Percentiles rank a stretch among this genome's conserved stretches.
These are phyloP conservation scores for Acanthosoma haemorrhoidale DNA, from an alignment of 2,888 invertebrate genomes.

Conservation along the genomic window DNA sequence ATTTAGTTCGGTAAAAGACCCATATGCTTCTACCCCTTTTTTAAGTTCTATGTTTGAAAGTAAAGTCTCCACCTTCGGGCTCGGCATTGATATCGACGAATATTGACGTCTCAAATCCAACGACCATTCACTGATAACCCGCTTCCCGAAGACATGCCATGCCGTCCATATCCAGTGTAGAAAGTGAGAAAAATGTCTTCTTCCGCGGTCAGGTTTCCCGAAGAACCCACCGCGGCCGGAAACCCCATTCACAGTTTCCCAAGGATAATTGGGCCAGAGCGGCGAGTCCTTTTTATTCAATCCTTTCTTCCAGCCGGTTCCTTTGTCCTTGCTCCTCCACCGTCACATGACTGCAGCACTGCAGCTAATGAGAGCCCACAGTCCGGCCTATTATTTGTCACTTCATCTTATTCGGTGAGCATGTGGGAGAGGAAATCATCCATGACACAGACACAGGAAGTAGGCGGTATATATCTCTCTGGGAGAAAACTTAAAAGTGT, in stretches of 20 bases:
- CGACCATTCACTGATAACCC: too few relatives aligned
- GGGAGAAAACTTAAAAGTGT: too few relatives aligned
- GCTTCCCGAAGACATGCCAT: too few relatives aligned
- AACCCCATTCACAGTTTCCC: constrained; percentile 18
- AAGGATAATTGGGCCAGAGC: constrained; percentile 11
- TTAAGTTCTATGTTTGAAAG: too few relatives aligned
- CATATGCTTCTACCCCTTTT: too few relatives aligned
- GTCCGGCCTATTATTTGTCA: background rate
- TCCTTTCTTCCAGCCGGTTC: constrained; percentile 3
- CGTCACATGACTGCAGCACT: background rate
- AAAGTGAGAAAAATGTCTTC: background rate
- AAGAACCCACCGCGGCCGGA: background rate
- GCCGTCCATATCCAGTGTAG: background rate
- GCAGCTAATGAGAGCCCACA: background rate
- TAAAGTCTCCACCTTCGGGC: too few relatives aligned
- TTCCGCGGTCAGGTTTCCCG: background rate
- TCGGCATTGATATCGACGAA: too few relatives aligned
- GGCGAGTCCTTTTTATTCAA: constrained; percentile 15
- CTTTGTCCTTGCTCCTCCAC: constrained; percentile 19
- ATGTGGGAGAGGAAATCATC: too few relatives aligned
- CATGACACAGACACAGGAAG: background rate
- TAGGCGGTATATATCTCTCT: background rate
- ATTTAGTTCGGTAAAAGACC: too few relatives aligned
- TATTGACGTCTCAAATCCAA: too few relatives aligned
- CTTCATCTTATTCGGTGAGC: constrained; percentile 1